A percentile compares a stretch with the other conserved stretches of the same genome.
These are phyloP conservation scores for Sandelia bainsii DNA, from an alignment of 2,797 vertebrate genomes.

Conservation along the genomic window DNA sequence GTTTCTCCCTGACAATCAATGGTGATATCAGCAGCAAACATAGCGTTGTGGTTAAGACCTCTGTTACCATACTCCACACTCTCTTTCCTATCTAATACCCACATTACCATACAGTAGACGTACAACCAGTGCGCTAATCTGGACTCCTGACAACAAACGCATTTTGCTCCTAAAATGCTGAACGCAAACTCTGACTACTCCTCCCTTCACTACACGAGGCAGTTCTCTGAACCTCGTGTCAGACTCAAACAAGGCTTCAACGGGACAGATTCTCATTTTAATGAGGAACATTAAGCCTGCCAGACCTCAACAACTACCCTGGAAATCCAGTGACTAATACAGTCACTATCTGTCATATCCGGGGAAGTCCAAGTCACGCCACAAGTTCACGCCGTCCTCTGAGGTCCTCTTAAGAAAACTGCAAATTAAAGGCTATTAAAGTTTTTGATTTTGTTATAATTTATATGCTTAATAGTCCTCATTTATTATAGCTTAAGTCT, in stretches of 20 bases:
- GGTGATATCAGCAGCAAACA: not conserved
- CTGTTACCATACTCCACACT: not conserved
- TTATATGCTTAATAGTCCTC: too few relatives aligned
- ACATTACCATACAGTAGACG: too few relatives aligned
- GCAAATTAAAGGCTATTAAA: not conserved
- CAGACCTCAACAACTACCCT: not conserved
- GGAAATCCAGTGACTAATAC: not conserved
- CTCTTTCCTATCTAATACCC: not conserved
- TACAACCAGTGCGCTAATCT: not conserved
- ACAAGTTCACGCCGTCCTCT: not conserved
- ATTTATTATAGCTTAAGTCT: not conserved
- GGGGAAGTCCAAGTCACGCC: not conserved
- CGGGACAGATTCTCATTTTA: not conserved
- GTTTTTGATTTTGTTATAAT: too few relatives aligned
- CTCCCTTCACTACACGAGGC: not conserved
- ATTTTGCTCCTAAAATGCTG: not conserved
- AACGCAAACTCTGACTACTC: not conserved
- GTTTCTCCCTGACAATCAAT: not conserved
- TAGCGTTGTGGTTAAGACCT: not conserved
- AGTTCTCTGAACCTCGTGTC: not conserved
- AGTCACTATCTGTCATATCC: constrained; percentile 1
- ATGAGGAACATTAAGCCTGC: not conserved
- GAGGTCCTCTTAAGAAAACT: not conserved
- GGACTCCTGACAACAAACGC: too few relatives aligned
- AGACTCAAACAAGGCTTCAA: not conserved